Base-by-base conservation (phyloP, 2,888 invertebrate species). In the Oeneis ivallda region DNA sequence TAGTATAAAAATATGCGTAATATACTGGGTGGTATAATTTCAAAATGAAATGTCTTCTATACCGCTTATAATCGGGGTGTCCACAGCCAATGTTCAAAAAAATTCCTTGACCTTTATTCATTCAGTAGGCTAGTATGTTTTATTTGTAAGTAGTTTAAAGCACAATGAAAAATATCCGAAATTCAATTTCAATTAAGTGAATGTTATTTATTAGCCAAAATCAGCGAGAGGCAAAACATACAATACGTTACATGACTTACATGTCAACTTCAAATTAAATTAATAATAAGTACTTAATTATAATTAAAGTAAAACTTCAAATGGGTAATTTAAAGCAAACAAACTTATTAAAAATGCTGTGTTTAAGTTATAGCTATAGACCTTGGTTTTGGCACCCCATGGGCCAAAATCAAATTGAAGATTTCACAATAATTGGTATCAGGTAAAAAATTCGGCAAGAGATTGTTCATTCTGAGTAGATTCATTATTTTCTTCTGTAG, bases 401-500 rank as follows among this genome's bases (percentile, higher is more conserved):
- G 43, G 43, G 13, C 43, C 43, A 43, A 43, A 47, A 47, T 47
- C 47, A 47, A 47, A 47, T 47, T 47, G 15, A 17, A 47, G 47
- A 47, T 47, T 47, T 47, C 47, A 47, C 47, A 47, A 47, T 47
- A 47, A 47, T 47, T 17, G 6, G 15, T 17, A 15, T 47, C 47
- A 17, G 17, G 17, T 47, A 47, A 17, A 47, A 47, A 47, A 17
- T 47, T 47, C 47, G 15, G 47, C 47, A 15, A 17, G 47, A 47
- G 47, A 47, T 17, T 47, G 17, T 15, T 17, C 47, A 47, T 47
- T 43, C 43, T 43, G 43, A 43, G 43, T 43, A 43, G 43, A 43
- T 15, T 47, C 47, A 47, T 47, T 47, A 47, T 17, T 17, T 47
- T 47, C 47, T 47, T 47, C 47, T 47, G 47, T 47, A 47, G 47